Evolutionary conservation across 2,888 invertebrate genomes (phyloP), one percentile per base, ranked within the genome.

Genomic region (Eudasyphora cyanicolor): DNA sequence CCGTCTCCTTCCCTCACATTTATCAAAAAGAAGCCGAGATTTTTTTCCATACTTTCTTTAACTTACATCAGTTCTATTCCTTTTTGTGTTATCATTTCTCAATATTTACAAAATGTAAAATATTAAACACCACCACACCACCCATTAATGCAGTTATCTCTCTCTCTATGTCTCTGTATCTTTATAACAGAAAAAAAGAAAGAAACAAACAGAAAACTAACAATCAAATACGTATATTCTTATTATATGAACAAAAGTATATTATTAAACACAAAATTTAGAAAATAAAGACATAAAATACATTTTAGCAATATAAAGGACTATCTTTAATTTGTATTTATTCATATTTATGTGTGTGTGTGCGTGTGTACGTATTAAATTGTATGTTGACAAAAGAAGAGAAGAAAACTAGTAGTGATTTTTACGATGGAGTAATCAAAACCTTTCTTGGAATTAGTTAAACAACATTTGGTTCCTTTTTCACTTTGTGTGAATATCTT

Each of bases 141-240:
- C 49, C 6, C 24, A 24, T 69, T 57, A 38, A 57, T 35, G 19
- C 45, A 77, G 54, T 49, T 19, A 76, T 54, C 69, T 38, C 62
- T 64, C 54, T 71, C 32, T 6, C 32, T 32, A 14, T 45, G n/a
- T 12, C 7, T 45, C 14, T 45, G 4, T 5, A 7, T 27, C 24
- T 27, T 24, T 24, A 54, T 54, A 19, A 54, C 12, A 17, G 17
- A 51, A 8, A 3, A 21, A 51, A 51, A 51, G 21, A 27, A 49
- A 75, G 27, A 35, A 70, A 69, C 51, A 57, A 70, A 21, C 60
- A 80, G 45, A 38, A 21, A 73, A 82, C 45, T 57, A 76, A 83
- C 79, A 79, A 79, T 83, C 79, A 79, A 82, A 83, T 79, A 81
- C 76, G 73, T 81, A 76, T 81, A 79, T 75, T 77, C 69, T 76